These are phyloP conservation scores for Leucania comma DNA, from an alignment of 2,888 invertebrate species.

Conservation along the genomic window DNA sequence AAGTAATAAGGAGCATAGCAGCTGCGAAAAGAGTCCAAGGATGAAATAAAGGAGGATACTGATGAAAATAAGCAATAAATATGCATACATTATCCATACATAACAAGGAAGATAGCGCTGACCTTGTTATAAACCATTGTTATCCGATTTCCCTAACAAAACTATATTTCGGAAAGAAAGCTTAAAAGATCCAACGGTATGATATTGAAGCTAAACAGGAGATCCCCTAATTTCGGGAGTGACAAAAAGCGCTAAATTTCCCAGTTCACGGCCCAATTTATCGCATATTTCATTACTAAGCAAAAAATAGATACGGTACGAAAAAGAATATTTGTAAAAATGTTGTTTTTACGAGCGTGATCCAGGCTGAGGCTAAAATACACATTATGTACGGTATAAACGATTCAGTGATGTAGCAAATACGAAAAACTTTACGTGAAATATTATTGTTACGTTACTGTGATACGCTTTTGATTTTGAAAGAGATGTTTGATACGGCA, in stretches of 20 bases:
- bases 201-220: constrained; percentile 45
- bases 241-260: constrained; percentile 63
- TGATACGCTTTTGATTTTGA: constrained; percentile 9
- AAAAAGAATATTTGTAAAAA: constrained; percentile 64
- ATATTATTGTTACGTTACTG: constrained; percentile 20
- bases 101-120: constrained; percentile 30
- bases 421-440: constrained; percentile 36
- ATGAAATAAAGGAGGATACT: not conserved
- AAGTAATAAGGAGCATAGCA: not conserved
- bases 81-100: constrained; percentile 17
- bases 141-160: constrained; percentile 45
- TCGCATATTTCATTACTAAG: constrained; percentile 70
- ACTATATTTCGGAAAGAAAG: constrained; percentile 25
- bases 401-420: constrained; percentile 46
- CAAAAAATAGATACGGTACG: constrained; percentile 59
- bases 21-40: not conserved
- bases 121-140: constrained; percentile 40
- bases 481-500: not conserved
- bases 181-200: constrained; percentile 21
- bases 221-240: constrained; percentile 54
- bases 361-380: constrained; percentile 50
- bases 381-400: constrained; percentile 52
- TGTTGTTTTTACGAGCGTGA: constrained; percentile 63
- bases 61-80: constrained; percentile 34
- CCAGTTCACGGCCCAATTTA: constrained; percentile 66